Percentiles rank a stretch among this genome's conserved stretches.
Evolutionary conservation across 37 sponge, comb jelly and placozoan species (phyloP).

Genomic region (Trichoplax adhaerens): DNA sequence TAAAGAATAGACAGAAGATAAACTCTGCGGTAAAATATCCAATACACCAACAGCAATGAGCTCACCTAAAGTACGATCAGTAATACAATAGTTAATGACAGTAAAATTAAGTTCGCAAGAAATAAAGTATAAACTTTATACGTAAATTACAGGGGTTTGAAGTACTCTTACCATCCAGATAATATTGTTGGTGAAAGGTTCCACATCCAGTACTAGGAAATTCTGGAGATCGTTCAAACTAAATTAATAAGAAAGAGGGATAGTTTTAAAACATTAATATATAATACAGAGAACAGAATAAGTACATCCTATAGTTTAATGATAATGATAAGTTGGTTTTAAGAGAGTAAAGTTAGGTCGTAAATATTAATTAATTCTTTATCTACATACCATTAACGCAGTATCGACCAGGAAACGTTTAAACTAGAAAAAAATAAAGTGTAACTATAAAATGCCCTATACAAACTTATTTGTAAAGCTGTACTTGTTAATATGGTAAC

Average conservation of each 20-base stretch:
- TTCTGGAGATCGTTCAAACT: constrained; percentile 2
- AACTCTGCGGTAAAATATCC: constrained; percentile 68
- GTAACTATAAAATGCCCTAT: no score
- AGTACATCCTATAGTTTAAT: no score
- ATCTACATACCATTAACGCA: no score
- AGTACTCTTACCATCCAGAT: constrained; percentile 26
- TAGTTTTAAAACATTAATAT: no score
- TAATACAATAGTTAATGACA: constrained; percentile 1
- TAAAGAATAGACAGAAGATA: constrained; percentile 87
- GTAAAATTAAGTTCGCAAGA: background rate
- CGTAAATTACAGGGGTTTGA: background rate
- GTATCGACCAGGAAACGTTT: constrained; percentile 53
- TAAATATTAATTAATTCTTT: no score
- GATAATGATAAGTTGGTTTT: no score
- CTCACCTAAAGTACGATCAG: constrained; percentile 21
- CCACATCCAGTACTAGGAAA: constrained; percentile 31
- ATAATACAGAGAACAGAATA: no score
- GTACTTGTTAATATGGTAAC: no score
- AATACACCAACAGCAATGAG: constrained; percentile 89
- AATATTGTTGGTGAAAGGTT: constrained; percentile 87
- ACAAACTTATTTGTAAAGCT: no score
- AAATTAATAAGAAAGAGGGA: no score
- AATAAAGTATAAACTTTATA: background rate
- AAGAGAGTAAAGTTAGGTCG: no score
- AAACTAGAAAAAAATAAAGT: constrained; percentile 1